phyloP scores from a whole-genome alignment of 2,113 vertebrate genomes.

The Collichthys lucidus region DNA sequence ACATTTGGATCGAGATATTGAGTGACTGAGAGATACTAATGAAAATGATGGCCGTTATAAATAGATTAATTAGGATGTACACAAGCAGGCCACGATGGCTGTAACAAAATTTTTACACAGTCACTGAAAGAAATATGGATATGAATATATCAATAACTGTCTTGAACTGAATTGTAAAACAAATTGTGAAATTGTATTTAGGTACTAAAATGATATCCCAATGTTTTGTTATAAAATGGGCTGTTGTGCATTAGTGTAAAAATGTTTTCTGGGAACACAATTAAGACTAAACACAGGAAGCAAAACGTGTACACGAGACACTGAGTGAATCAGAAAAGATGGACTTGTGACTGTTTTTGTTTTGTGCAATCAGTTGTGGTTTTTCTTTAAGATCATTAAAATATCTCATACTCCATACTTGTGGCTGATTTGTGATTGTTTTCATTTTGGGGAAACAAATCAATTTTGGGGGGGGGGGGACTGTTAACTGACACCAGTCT shows the following conservation, averaged over 20 bases:
- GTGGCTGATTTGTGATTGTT: conserved; percentile 34
- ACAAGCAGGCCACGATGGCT: conserved; percentile 23
- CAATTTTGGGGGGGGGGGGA: background rate
- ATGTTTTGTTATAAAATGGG: conserved; percentile 33
- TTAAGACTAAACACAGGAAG: background rate
- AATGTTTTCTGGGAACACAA: conserved; percentile 2
- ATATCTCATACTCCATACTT: conserved; percentile 12
- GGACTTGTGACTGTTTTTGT: background rate
- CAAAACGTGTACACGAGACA: background rate
- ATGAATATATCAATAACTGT: background rate
- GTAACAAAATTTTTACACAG: background rate
- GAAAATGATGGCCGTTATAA: conserved; percentile 43
- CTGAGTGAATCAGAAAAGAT: background rate
- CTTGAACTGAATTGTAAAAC: background rate
- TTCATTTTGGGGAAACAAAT: conserved; percentile 33
- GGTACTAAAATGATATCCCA: conserved; percentile 8
- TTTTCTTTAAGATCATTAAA: conserved; percentile 1
- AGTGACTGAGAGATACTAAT: conserved; percentile 57
- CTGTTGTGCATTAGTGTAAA: conserved; percentile 23
- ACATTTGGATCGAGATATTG: conserved; percentile 77
- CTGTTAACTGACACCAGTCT: conserved; percentile 56
- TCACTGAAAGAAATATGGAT: conserved; percentile 9
- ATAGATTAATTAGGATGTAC: conserved; percentile 25
- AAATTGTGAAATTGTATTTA: conserved; percentile 12
- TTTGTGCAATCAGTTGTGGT: conserved; percentile 20